Conservation (phyloP, 2,888 invertebrate genomes). For the Callinectes sapidus region DNA sequence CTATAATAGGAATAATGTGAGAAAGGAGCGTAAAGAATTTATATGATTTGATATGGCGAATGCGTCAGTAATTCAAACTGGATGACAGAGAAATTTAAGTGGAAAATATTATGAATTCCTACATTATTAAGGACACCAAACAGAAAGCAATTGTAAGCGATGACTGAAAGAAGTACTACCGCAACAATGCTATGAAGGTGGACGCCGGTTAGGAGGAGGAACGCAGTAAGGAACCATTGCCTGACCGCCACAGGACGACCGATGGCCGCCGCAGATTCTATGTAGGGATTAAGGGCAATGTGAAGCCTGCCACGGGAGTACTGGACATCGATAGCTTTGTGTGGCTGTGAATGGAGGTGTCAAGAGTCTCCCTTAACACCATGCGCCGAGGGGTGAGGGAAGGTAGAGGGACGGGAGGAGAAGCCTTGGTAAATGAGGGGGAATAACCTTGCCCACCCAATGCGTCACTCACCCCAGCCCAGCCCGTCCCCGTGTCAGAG, state of each 20-base stretch:
- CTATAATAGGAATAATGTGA: not conserved
- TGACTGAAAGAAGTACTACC: not conserved
- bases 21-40: not conserved
- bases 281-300: not conserved
- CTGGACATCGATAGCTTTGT: not conserved
- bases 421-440: slow-evolving; percentile 21
- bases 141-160: not conserved
- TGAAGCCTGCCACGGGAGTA: not conserved
- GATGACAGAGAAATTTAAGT: not conserved
- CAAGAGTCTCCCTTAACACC: not conserved
- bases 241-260: not conserved
- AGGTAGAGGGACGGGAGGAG: not conserved
- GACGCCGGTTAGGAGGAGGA: not conserved
- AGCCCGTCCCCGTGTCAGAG: not conserved
- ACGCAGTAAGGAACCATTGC: not conserved
- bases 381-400: not conserved
- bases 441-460: not conserved
- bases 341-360: slow-evolving; percentile 18
- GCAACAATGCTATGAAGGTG: not conserved
- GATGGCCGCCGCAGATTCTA: not conserved
- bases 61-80: not conserved
- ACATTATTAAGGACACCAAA: not conserved
- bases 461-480: not conserved
- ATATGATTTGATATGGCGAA: not conserved
- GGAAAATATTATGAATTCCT: too few relatives aligned